Conservation (phyloP, 2,797 vertebrate genomes). For the Sandelia bainsii region DNA sequence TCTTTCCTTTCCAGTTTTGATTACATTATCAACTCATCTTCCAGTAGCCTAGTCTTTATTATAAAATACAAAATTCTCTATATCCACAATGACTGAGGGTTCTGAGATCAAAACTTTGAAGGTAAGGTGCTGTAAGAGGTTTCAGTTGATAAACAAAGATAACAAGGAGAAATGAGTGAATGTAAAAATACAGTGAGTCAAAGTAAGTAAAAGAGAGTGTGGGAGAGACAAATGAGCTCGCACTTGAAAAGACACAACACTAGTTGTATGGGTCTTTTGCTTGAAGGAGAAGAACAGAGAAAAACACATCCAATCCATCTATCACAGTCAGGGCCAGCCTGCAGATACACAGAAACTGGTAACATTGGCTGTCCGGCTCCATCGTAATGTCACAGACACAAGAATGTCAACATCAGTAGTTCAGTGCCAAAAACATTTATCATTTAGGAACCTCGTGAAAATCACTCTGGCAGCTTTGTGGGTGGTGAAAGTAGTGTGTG, state of each 20-base stretch:
- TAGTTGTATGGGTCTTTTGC: neutral
- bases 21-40: neutral
- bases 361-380: conserved; percentile 6
- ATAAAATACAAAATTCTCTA: neutral
- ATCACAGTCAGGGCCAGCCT: conserved; percentile 15
- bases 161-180: neutral
- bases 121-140: neutral
- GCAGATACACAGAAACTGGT: conserved; percentile 7
- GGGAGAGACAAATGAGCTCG: conserved; percentile 16
- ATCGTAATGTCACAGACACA: conserved; percentile 11
- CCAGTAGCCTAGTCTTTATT: no score
- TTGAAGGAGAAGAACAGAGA: conserved; percentile 32
- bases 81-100: neutral
- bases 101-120: neutral
- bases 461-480: neutral
- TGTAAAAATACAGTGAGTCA: neutral
- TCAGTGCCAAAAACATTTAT: neutral
- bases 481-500: neutral
- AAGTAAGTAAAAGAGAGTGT: neutral
- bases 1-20: neutral
- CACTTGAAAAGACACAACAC: conserved; percentile 9
- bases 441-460: neutral
- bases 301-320: conserved; percentile 39
- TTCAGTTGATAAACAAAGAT: neutral
- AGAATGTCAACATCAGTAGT: conserved; percentile 2